Evolutionary conservation across 2,888 invertebrate species (phyloP), one percentile per base, ranked within the genome.

Genomic region (Orchestes rusci): DNA sequence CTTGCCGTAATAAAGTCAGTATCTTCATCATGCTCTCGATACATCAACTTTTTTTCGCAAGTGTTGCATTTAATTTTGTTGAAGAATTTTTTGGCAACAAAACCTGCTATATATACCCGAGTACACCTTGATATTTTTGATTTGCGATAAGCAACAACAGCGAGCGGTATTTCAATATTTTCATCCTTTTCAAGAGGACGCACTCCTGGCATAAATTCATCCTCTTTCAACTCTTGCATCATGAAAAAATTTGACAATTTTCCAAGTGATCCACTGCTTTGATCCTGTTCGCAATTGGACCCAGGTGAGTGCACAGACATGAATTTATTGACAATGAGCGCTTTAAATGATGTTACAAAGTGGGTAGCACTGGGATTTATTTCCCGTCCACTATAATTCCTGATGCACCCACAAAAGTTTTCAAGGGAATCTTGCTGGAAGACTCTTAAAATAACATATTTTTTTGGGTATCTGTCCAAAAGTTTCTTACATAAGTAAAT

Each of bases 31-130:
- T 30, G 30, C 4, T 30, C 30, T 30, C 30, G 7, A 30, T 30
- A 30, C 8, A 30, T 5, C 30, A 30, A 30, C 12, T 30, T 30
- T 30, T 30, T 5, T 12, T 30, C 12, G 30, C 30, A 30, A 30
- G 12, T 5, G 12, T 12, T 30, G 12, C 30, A 30, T 30, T 30
- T 30, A 5, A 30, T 30, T 30, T 30, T 30, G 7, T 30, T 10
- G 5, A 30, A 30, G 4, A 30, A 30, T 30, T 8, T 5, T 30
- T 30, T 30, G 5, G 30, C 12, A 10, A 30, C 12, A 30, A 30
- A 30, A 30, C 30, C 30, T 30, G 30, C 30, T 30, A 30, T 30
- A 23, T 23, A 23, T 30, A 12, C 30, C 30, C 12, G 30, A 10
- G 30, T 30, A 12, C 30, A 30, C 12, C 12, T 30, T 10, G 12